phyloP scores from a whole-genome alignment of 2,797 vertebrate genomes.

The Urosaurus nigricauda region DNA sequence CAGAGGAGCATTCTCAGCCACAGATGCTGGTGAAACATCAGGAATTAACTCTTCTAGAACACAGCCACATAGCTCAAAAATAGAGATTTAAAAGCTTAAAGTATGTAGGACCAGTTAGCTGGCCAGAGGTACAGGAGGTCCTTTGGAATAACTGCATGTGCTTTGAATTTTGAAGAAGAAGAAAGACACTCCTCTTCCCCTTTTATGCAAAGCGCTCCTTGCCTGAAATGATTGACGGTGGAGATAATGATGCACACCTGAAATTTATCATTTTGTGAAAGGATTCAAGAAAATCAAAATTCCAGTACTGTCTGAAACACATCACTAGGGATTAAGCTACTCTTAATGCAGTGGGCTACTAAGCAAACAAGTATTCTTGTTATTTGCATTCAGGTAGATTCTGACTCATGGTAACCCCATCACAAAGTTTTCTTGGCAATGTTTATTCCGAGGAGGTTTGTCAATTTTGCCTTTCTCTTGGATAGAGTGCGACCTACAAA shows the following conservation, averaged over 20 bases:
- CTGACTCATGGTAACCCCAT: too few species aligned
- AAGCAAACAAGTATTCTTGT: too few species aligned
- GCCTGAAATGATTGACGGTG: not conserved
- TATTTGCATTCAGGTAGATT: too few species aligned
- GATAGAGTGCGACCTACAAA: too few species aligned
- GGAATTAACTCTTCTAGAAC: too few species aligned
- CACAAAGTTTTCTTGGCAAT: too few species aligned
- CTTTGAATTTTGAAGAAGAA: not conserved
- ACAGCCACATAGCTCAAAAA: too few species aligned
- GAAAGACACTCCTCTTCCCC: too few species aligned
- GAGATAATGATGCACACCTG: not conserved
- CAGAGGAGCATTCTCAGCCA: too few species aligned
- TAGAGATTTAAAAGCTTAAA: not conserved
- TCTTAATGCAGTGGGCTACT: not conserved
- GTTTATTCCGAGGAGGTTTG: too few species aligned
- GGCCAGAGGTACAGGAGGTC: not conserved
- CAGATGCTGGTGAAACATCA: too few species aligned
- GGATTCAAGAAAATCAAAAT: not conserved
- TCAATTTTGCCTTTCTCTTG: too few species aligned
- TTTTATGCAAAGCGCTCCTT: not conserved
- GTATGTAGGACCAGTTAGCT: not conserved
- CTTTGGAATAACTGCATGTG: not conserved
- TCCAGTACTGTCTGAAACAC: not conserved
- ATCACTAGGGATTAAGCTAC: not conserved
- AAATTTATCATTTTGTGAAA: not conserved